Percentiles rank a stretch among this genome's conserved stretches.
Conservation (phyloP, 1,140 invertebrate species). For the Bombus pyrosoma region DNA sequence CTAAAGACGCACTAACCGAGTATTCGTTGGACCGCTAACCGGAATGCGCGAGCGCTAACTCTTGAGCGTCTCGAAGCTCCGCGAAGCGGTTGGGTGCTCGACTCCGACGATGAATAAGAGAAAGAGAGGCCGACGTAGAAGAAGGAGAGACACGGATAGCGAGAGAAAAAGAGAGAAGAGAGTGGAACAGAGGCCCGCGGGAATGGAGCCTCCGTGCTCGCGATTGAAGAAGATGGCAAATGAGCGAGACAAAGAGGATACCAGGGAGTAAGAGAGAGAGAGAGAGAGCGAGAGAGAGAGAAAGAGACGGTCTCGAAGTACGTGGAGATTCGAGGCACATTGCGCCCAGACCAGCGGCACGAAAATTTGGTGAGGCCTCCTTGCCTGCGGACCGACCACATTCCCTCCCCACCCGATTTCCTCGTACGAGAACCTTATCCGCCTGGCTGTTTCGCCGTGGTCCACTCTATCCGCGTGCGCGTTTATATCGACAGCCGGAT, state of each 20-base stretch:
- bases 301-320: slow-evolving; percentile 58
- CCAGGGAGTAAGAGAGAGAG: slow-evolving; percentile 36
- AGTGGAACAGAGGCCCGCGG: slow-evolving; percentile 42
- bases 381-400: slow-evolving; percentile 77
- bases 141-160: slow-evolving; percentile 42
- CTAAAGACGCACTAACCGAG: slow-evolving; percentile 43
- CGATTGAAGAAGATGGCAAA: slow-evolving; percentile 49
- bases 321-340: slow-evolving; percentile 73
- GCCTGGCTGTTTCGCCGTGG: slow-evolving; percentile 61
- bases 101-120: slow-evolving; percentile 37
- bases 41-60: slow-evolving; percentile 68
- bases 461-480: slow-evolving; percentile 63
- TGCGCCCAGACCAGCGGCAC: slow-evolving; percentile 68
- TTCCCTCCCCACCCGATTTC: slow-evolving; percentile 78
- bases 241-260: slow-evolving; percentile 8
- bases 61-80: slow-evolving; percentile 50
- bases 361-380: slow-evolving; percentile 78
- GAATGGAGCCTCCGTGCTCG: slow-evolving; percentile 50
- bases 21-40: slow-evolving; percentile 69
- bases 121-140: slow-evolving; percentile 34
- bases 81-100: slow-evolving; percentile 58
- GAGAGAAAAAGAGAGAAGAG: slow-evolving; percentile 29
- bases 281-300: slow-evolving; percentile 44
- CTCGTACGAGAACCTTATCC: slow-evolving; percentile 71
- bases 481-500: slow-evolving; percentile 64